Base-by-base conservation (phyloP, 2,113 vertebrate genomes). In the Hippolais icterina region DNA sequence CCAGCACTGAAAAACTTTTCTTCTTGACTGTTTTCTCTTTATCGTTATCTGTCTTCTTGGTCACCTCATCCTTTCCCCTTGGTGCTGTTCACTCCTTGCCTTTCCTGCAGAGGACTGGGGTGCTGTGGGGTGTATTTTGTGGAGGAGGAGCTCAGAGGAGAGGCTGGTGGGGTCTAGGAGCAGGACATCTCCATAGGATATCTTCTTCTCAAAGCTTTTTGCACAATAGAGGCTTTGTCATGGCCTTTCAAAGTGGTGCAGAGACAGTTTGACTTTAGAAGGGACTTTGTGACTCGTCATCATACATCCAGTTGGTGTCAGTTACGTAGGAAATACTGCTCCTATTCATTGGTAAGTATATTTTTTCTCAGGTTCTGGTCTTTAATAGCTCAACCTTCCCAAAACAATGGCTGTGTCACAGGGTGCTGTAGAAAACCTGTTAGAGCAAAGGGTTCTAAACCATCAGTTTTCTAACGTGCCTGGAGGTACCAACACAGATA, bases 371-470 rank as follows among this genome's bases (percentile, higher is more conserved):
- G 56, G 24, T 83, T 70, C 42, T 92, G 52, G 15, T 80, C 46
- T 47, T 59, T 77, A 50, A 17, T 42, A 77, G 64, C 44, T 90
- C 47, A 49, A 3, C 60, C 76, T 70, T 83, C 79, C 49, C 5
- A 5, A 72, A 89, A 52, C 35, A 61, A 31, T 71, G 70, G 24
- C 87, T 68, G 33, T 75, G 76, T 44, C 42, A 54, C 56, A 68
- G 88, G 92, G 29, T 63, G 66, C 42, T 94, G 82, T 35, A 49
- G 82, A 80, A 90, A 96, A 53, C 88, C 85, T 66, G 79, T 83
- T 70, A 66, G 88, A 96, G 64, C 90, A 96, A 92, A 77, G 75
- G 83, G 82, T 92, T 95, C 87, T 86, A 64, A 93, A 53, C 82
- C 83, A 60, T 66, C 56, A 6, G 71, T 61, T 86, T 92, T 56